A percentile compares a stretch with the other conserved stretches of the same genome.
These are phyloP conservation scores for Anthoscopus minutus DNA, from an alignment of 2,113 vertebrate species.

Conservation along the genomic window DNA sequence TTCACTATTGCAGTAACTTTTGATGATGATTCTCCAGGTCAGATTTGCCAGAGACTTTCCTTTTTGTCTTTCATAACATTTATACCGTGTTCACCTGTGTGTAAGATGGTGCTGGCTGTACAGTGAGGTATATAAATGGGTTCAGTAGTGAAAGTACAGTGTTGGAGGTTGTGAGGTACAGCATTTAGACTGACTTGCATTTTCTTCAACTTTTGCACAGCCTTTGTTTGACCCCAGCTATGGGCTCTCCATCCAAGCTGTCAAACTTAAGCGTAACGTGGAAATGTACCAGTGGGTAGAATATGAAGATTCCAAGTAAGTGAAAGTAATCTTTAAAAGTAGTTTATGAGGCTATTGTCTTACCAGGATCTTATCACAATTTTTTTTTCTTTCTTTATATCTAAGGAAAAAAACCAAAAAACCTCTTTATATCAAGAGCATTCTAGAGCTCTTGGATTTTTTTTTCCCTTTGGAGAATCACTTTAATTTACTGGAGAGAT, in stretches of 20 bases:
- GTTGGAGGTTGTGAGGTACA: not conserved
- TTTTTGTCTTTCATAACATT: not conserved
- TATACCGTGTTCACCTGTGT: not conserved
- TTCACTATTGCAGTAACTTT: not conserved
- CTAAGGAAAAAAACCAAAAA: not conserved
- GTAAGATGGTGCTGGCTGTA: not conserved
- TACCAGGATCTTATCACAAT: not conserved
- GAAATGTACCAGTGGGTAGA: constrained; percentile 99
- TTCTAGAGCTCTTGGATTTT: not conserved
- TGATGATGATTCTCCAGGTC: not conserved
- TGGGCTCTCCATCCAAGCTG: constrained; percentile 82
- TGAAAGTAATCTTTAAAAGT: not conserved
- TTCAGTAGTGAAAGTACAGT: not conserved
- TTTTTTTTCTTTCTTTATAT: not conserved
- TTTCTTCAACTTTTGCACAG: constrained; percentile 61
- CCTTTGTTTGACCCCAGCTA: constrained; percentile 94
- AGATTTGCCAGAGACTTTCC: not conserved
- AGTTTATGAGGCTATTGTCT: not conserved
- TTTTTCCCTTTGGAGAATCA: not conserved
- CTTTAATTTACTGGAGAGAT: not conserved
- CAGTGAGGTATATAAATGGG: not conserved
- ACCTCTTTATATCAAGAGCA: not conserved
- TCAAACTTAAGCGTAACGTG: constrained; percentile 88
- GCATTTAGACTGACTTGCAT: not conserved
- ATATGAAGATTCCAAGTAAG: constrained; percentile 85